Conservation (phyloP, 2,797 vertebrate genomes). For the Phoebastria nigripes region DNA sequence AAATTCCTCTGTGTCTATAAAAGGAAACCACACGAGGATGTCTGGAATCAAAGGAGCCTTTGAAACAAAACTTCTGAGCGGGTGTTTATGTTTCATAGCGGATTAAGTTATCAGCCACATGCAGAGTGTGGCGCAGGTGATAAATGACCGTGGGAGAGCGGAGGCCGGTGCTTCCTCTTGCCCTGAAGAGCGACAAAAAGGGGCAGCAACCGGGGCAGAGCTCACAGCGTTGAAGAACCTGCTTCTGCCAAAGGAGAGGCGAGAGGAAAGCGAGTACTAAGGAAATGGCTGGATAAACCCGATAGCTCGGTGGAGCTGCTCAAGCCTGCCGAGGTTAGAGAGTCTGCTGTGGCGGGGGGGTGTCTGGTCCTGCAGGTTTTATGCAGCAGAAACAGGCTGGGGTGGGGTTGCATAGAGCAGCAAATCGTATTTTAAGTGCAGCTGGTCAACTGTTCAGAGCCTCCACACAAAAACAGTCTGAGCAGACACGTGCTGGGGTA, state of each 20-base stretch:
- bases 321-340: fast-evolving
- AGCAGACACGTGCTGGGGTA: fast-evolving
- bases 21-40: not conserved
- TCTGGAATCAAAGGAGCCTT: not conserved
- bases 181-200: not conserved
- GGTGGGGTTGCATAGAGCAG: no score
- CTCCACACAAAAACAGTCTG: fast-evolving
- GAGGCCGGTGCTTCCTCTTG: not conserved
- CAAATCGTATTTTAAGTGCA: not conserved
- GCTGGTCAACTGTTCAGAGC: not conserved
- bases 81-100: not conserved
- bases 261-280: not conserved
- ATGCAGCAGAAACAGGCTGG: not conserved
- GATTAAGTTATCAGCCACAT: not conserved
- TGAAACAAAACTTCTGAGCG: not conserved
- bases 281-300: not conserved
- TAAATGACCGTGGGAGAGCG: not conserved
- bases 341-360: not conserved
- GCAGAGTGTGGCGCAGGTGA: not conserved
- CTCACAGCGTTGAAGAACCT: fast-evolving
- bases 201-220: not conserved
- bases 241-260: not conserved
- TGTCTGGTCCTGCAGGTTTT: not conserved
- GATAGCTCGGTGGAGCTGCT: not conserved
- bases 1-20: not conserved